Percentiles rank a stretch among this genome's conserved stretches.
Evolutionary conservation across 2,888 invertebrate genomes (phyloP).

Genomic region (Tinea semifulvella): DNA sequence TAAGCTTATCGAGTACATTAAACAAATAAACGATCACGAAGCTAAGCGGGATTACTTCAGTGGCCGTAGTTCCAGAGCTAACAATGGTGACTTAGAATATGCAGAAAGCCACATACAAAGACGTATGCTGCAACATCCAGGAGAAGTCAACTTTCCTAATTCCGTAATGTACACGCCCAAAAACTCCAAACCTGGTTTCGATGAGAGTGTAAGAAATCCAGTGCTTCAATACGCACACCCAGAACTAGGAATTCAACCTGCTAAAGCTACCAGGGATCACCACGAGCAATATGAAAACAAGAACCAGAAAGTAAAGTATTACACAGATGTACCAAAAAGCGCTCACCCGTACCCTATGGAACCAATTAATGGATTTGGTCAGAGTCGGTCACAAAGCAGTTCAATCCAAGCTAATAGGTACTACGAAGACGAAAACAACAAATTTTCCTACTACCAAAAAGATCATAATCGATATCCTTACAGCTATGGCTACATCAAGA

Average conservation of each 20-base stretch:
- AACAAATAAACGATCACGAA: constrained; percentile 73
- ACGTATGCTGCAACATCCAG: constrained; percentile 75
- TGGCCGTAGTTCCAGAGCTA: constrained; percentile 57
- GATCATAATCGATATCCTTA: constrained; percentile 59
- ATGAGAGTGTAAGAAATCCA: constrained; percentile 76
- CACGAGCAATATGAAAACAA: constrained; percentile 38
- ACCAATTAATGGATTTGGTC: constrained; percentile 48
- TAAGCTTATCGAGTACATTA: constrained; percentile 72
- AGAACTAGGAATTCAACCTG: constrained; percentile 80
- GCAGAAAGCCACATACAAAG: constrained; percentile 71
- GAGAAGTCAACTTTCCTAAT: constrained; percentile 70
- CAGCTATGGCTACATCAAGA: constrained; percentile 69
- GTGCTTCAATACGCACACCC: constrained; percentile 84
- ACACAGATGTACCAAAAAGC: constrained; percentile 61
- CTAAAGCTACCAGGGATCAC: constrained; percentile 64
- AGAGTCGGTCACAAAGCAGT: constrained; percentile 50
- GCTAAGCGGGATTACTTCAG: constrained; percentile 68
- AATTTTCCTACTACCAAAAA: constrained; percentile 65
- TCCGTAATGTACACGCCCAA: constrained; percentile 72
- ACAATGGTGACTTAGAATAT: constrained; percentile 50
- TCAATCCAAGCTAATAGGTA: constrained; percentile 51
- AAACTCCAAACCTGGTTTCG: constrained; percentile 69
- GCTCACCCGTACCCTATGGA: constrained; percentile 68
- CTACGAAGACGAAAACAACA: constrained; percentile 60
- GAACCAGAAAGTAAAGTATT: constrained; percentile 56